Base-by-base conservation (phyloP, 2,113 vertebrate genomes). In the Solenodon paradoxus region DNA sequence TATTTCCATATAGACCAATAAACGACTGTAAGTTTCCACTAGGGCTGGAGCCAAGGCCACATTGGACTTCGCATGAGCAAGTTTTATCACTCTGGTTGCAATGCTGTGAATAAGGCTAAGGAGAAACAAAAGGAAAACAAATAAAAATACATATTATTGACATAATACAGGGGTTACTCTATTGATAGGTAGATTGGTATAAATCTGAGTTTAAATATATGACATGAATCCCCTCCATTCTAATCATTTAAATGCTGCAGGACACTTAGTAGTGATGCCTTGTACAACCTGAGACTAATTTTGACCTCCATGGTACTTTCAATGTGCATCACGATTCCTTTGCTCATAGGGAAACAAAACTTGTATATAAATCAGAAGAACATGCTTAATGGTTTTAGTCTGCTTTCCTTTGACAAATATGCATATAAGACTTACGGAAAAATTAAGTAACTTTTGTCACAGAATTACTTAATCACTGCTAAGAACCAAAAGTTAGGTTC, bases 1-100 rank as follows among this genome's bases (percentile, higher is more conserved):
- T 72, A 99, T 99, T 98, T 99, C 99, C 99, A 99, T 99, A 93
- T 99, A 99, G 97, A 99, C 99, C 98, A 99, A 96, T 95, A 99
- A 98, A 74, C 99, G 99, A 98, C 99, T 99, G 95, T 99, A 99
- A 0, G 99, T 99, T 97, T 99, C 99, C 94, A 99, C 99, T 71
- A 99, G 98, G 19, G 99, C 99, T 40, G 99, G 99, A 68, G 99
- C 99, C 98, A 99, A 98, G 12, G 99, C 99, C 42, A 99, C 78
- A 84, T 98, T 99, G 92, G 99, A 99, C 96, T 99, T 99, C n/a
- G 99, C 98, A 30, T 99, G 99, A 93, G 99, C 99, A 98, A 99
- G 96, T 98, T 99, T 99, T 96, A 99, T 99, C 38, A 99, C 99
- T 59, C 99, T 98, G 0, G 99, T 99, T 97, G 99, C 99, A 92